Conservation (phyloP, 2,888 invertebrate genomes). For the Hypomecis atomaria region DNA sequence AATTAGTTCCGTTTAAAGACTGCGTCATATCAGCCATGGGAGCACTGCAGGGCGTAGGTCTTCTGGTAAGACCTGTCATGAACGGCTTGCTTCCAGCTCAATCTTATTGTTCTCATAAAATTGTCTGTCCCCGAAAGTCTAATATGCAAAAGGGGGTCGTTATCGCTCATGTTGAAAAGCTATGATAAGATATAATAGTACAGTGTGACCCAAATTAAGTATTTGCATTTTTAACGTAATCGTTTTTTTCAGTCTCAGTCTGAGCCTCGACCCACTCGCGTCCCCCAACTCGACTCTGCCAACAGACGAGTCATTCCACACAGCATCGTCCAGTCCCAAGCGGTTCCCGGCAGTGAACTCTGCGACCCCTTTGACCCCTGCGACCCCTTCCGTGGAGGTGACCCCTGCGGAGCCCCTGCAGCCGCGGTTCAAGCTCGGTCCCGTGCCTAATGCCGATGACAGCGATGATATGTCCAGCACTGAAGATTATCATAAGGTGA, state of each 20-base stretch:
- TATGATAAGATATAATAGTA: too few species aligned
- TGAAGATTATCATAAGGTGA: constrained; percentile 83
- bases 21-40: too few species aligned
- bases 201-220: too few species aligned
- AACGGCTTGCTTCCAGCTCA: too few species aligned
- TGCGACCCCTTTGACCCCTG: constrained; percentile 23
- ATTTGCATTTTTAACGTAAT: background rate
- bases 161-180: too few species aligned
- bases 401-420: constrained; percentile 42
- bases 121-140: too few species aligned
- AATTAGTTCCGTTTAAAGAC: too few species aligned
- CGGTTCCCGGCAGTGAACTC: constrained; percentile 49
- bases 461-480: constrained; percentile 86
- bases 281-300: constrained; percentile 76
- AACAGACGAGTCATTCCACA: constrained; percentile 90
- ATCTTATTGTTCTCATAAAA: too few species aligned
- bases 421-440: constrained; percentile 67
- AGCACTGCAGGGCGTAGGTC: too few species aligned
- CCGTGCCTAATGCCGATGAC: constrained; percentile 74
- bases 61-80: too few species aligned
- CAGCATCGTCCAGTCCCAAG: constrained; percentile 85
- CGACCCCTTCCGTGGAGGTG: constrained; percentile 19
- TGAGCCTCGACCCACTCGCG: constrained; percentile 86
- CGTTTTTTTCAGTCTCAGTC: constrained; percentile 82
- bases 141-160: too few species aligned